Evolutionary conservation across 1,140 invertebrate species (phyloP), one percentile per base, ranked within the genome.

Genomic region (Harpegnathos saltator): DNA sequence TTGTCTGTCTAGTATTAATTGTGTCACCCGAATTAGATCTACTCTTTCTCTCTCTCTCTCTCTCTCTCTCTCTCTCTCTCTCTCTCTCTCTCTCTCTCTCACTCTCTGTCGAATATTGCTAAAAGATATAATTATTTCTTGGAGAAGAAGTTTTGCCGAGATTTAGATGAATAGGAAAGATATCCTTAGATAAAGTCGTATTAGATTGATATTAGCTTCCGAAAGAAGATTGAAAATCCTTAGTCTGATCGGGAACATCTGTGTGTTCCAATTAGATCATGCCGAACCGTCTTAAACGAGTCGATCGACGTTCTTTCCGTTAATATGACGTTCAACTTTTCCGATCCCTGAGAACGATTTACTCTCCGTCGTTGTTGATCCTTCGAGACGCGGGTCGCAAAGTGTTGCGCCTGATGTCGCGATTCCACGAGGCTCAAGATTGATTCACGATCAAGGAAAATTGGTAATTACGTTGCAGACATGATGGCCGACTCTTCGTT

Each of bases 191-290:
- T 19, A 56, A 66, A 66, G 11, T 38, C 15, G 1, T 19, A 2
- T 19, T 78, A 80, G 54, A 58, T 69, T 5, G 0, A 80, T 58
- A 69, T 80, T 80, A 80, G 75, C 44, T 69, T 78, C 69, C 52
- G 54, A 9, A 58, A 14, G 44, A 59, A 48, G 11, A 22, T 15
- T 44, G 22, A 68, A 38, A 56, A 54, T 38, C 29, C 61, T 22
- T 66, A 68, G 73, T 50, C 1, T 3, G 61, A 68, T 33, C 19
- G 33, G 11, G 54, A 77, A 63, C 29, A 58, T 17, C 54, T 19
- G 11, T 58, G 19, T 38, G 48, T 83, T 59, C 17, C 22, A 38
- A 52, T 75, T 82, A 82, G 80, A 82, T 75, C 59, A 83, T 62
- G 33, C 59, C n/a, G 1, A 74, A 63, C 2, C 24, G 24, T 66